These are phyloP conservation scores for Pachycephala philippinensis DNA, from an alignment of 2,113 vertebrate species.

Conservation along the genomic window DNA sequence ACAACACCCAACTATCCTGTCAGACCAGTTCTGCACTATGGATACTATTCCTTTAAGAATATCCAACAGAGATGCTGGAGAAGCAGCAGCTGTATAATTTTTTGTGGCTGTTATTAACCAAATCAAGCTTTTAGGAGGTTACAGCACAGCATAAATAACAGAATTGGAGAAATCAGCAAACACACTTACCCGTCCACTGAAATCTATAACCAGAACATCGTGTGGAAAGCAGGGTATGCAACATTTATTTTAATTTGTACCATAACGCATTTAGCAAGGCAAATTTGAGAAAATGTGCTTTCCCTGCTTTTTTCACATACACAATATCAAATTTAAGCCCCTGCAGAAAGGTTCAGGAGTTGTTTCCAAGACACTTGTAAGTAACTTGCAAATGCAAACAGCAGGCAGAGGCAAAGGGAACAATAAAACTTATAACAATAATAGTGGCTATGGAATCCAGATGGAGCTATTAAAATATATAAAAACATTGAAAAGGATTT, in stretches of 20 bases:
- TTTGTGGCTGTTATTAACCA: not conserved
- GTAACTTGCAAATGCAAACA: conserved; percentile 13
- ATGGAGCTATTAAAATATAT: not conserved
- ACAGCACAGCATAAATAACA: not conserved
- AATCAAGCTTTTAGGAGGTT: not conserved
- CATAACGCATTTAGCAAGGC: not conserved
- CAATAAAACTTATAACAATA: not conserved
- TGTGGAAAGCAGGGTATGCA: not conserved
- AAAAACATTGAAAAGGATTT: not conserved
- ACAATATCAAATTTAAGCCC: not conserved
- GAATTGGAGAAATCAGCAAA: not conserved
- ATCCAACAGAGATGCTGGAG: not conserved
- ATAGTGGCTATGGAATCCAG: conserved; percentile 3
- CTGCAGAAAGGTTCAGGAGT: not conserved
- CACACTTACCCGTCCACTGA: not conserved
- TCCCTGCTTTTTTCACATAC: not conserved
- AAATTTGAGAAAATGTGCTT: conserved; percentile 30
- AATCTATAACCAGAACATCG: conserved; percentile 3
- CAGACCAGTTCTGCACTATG: not conserved
- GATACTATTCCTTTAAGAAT: not conserved
- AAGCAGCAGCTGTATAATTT: not conserved
- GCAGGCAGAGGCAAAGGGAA: conserved; percentile 1
- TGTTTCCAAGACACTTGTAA: not conserved
- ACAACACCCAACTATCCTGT: not conserved
- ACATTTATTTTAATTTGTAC: conserved; percentile 15